These are phyloP conservation scores for Suncus etruscus DNA, from an alignment of 2,113 vertebrate genomes.

Conservation along the genomic window DNA sequence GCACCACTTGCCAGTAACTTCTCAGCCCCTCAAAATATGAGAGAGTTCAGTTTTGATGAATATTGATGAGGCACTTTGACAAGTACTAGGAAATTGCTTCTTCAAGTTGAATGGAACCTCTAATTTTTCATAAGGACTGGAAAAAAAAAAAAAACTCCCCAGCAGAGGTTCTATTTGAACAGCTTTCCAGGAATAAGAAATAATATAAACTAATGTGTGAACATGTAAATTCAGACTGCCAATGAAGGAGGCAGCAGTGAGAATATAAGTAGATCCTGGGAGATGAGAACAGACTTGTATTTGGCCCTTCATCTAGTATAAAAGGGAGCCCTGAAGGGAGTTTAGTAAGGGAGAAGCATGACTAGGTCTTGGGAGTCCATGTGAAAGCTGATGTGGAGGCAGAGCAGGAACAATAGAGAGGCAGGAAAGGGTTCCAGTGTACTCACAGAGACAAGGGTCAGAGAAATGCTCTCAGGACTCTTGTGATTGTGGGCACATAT, in stretches of 20 bases:
- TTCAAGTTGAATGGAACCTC: background rate
- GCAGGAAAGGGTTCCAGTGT: background rate
- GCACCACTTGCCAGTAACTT: background rate
- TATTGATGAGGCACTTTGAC: background rate
- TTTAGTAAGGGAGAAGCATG: background rate
- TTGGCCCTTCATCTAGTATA: background rate
- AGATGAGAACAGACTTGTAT: background rate
- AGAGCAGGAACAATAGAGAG: too few species aligned
- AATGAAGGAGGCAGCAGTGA: background rate
- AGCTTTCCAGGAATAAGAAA: slow-evolving; percentile 1
- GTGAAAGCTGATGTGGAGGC: background rate
- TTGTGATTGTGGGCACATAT: slow-evolving; percentile 6
- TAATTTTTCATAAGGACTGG: background rate
- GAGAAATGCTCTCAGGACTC: background rate
- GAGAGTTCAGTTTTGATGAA: background rate
- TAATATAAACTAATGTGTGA: background rate
- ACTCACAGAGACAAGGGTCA: background rate
- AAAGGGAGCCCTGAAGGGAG: background rate
- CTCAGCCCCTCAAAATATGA: too few species aligned
- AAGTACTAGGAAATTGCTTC: background rate
- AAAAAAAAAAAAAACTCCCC: background rate
- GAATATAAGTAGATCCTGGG: background rate
- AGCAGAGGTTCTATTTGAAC: slow-evolving; percentile 15
- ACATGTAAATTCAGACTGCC: background rate
- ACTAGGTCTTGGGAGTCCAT: too few species aligned